Conservation (phyloP, 2,113 vertebrate species). For the Proteles cristata region DNA sequence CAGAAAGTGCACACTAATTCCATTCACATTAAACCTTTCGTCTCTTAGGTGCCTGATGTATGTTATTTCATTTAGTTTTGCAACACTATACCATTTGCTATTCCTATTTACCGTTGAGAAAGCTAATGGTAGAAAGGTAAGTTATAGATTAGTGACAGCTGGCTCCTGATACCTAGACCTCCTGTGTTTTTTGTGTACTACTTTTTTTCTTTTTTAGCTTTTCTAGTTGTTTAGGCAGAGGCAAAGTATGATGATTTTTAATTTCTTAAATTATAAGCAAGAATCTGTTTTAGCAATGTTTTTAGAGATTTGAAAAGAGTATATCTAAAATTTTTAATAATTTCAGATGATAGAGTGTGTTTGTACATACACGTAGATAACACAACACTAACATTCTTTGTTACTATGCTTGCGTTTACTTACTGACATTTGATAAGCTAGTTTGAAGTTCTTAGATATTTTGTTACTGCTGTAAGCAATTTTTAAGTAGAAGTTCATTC, state of each 20-base stretch:
- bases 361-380: not conserved
- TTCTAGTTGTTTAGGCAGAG: slow-evolving; percentile 7
- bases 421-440: slow-evolving; percentile 28
- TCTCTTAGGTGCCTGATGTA: not conserved
- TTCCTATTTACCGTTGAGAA: not conserved
- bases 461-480: not conserved
- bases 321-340: slow-evolving; percentile 46
- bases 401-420: slow-evolving; percentile 35
- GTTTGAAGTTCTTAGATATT: slow-evolving; percentile 40
- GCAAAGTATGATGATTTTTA: slow-evolving; percentile 34
- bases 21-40: not conserved
- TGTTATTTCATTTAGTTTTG: slow-evolving; percentile 26
- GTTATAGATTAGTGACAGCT: slow-evolving; percentile 35
- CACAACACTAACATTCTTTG: not conserved
- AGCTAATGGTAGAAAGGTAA: slow-evolving; percentile 38
- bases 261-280: slow-evolving; percentile 39
- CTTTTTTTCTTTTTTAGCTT: not conserved
- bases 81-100: not conserved
- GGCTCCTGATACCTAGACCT: slow-evolving; percentile 1
- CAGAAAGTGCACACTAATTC: slow-evolving; percentile 5
- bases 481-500: slow-evolving; percentile 54
- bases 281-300: slow-evolving; percentile 28
- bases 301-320: slow-evolving; percentile 37
- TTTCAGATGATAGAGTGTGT: slow-evolving; percentile 8
- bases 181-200: not conserved